A percentile compares a stretch with the other conserved stretches of the same genome.
phyloP scores from a whole-genome alignment of 2,113 vertebrate genomes.

The crab-eating macaque (Macaca fascicularis) region T2T-MFA8v1.1 NC_088379.1:140333501-140334000 shows the following conservation, averaged over 20 bases:
- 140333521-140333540: no score
- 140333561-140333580: not conserved
- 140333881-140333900: not conserved
- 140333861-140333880: not conserved
- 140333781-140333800: no score
- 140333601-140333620: not conserved
- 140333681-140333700: not conserved
- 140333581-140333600: not conserved
- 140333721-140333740: not conserved
- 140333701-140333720: not conserved
- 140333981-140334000: not conserved
- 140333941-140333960: accelerated
- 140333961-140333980: not conserved
- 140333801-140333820: not conserved
- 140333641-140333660: not conserved
- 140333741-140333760: not conserved
- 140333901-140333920: no score
- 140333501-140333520: no score
- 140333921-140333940: not conserved
- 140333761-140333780: not conserved
- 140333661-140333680: not conserved
- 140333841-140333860: not conserved
- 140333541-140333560: no score
- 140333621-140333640: accelerated
- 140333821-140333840: not conserved